A percentile compares a stretch with the other conserved stretches of the same genome.
Conservation (phyloP, 2,797 vertebrate species). For the Hoplostethus mediterraneus region DNA sequence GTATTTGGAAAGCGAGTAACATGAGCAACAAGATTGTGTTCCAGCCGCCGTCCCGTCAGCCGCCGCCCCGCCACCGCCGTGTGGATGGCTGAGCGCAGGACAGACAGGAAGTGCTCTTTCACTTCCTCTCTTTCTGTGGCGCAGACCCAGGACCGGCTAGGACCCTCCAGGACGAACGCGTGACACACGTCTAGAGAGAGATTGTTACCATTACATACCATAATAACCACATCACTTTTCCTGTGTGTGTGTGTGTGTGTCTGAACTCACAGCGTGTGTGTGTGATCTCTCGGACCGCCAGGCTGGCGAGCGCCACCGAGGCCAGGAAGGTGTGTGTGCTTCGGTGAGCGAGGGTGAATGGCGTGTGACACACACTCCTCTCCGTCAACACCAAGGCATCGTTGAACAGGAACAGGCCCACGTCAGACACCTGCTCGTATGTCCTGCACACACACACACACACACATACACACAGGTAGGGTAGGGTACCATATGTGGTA, state of each 20-base stretch:
- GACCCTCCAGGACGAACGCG: constrained; percentile 85
- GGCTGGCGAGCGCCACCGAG: constrained; percentile 82
- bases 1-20: too few species aligned
- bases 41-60: not conserved
- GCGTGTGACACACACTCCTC: constrained; percentile 68
- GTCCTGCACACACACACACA: constrained; percentile 69
- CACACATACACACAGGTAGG: not conserved
- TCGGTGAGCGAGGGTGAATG: constrained; percentile 78
- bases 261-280: constrained; percentile 85
- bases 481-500: too few species aligned
- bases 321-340: constrained; percentile 86
- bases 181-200: constrained; percentile 84
- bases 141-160: constrained; percentile 84
- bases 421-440: constrained; percentile 80
- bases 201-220: too few species aligned
- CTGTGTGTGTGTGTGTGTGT: not conserved
- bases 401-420: constrained; percentile 89
- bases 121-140: constrained; percentile 80
- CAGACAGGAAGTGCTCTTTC: constrained; percentile 82
- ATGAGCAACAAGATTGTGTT: too few species aligned
- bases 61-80: constrained; percentile 60
- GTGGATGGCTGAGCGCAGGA: constrained; percentile 71
- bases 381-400: constrained; percentile 82
- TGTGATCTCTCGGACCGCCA: constrained; percentile 80
- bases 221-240: too few species aligned